phyloP scores from a whole-genome alignment of 2,113 vertebrate genomes.

The Sclerurus mexicanus region DNA sequence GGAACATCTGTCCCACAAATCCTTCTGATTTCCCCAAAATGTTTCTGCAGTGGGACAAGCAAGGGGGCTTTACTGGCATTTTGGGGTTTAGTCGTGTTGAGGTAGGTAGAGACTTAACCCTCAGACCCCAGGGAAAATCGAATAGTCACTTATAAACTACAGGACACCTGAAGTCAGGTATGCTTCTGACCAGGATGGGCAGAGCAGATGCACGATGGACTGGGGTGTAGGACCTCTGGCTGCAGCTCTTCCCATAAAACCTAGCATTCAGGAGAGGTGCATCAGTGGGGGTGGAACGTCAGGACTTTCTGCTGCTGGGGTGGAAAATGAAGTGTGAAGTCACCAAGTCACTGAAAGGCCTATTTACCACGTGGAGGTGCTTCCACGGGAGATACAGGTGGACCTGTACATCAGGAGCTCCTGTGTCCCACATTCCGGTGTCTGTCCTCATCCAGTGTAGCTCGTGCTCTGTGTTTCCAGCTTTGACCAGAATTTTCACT shows the following conservation, averaged over 20 bases:
- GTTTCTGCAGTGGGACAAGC: background rate
- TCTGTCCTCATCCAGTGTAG: background rate
- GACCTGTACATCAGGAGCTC: background rate
- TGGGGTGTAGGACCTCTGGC: background rate
- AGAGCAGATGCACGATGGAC: background rate
- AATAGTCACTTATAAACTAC: accelerated
- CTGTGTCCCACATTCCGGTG: accelerated
- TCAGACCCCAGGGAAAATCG: background rate
- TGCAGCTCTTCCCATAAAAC: background rate
- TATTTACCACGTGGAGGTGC: background rate
- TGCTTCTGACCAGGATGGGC: background rate
- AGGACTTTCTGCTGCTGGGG: background rate
- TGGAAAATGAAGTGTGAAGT: background rate
- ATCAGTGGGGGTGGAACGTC: background rate
- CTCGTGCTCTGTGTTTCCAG: background rate
- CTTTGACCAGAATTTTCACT: background rate
- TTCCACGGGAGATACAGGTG: background rate
- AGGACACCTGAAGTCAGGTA: background rate
- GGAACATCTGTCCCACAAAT: background rate
- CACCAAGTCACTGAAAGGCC: background rate
- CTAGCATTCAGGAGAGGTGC: background rate
- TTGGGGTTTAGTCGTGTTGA: background rate
- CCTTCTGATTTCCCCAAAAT: background rate
- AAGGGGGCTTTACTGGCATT: background rate
- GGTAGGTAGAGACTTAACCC: background rate